A percentile compares a stretch with the other conserved stretches of the same genome.
phyloP scores from a whole-genome alignment of 1,140 invertebrate species.

The Teleogryllus occipitalis region DNA sequence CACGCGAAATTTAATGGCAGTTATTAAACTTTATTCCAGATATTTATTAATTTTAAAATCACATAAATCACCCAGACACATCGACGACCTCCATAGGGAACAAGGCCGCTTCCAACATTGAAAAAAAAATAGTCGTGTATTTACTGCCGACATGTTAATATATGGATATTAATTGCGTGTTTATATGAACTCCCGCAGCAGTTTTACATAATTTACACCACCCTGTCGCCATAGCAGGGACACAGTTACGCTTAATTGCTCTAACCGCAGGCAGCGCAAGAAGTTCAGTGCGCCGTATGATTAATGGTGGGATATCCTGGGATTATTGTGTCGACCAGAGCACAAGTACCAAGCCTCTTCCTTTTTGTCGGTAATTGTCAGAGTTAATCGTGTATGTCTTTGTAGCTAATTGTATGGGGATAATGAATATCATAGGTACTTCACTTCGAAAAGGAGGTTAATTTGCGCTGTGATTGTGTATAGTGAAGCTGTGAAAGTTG shows the following conservation, averaged over 20 bases:
- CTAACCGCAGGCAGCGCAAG: background rate
- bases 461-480: background rate
- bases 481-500: too few species aligned
- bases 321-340: background rate
- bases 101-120: background rate
- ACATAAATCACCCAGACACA: background rate
- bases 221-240: background rate
- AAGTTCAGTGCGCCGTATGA: background rate
- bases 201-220: background rate
- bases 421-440: background rate
- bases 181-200: background rate
- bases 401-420: background rate
- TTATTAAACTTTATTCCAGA: background rate
- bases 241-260: background rate
- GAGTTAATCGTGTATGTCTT: background rate
- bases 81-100: background rate
- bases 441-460: background rate
- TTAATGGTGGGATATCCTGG: background rate
- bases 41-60: constrained; percentile 3
- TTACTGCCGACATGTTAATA: background rate
- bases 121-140: background rate
- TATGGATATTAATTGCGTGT: background rate
- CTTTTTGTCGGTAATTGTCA: background rate
- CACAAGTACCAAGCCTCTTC: background rate
- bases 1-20: background rate